Conservation (phyloP, 1,140 invertebrate species). For the Nasonia vitripennis region DNA sequence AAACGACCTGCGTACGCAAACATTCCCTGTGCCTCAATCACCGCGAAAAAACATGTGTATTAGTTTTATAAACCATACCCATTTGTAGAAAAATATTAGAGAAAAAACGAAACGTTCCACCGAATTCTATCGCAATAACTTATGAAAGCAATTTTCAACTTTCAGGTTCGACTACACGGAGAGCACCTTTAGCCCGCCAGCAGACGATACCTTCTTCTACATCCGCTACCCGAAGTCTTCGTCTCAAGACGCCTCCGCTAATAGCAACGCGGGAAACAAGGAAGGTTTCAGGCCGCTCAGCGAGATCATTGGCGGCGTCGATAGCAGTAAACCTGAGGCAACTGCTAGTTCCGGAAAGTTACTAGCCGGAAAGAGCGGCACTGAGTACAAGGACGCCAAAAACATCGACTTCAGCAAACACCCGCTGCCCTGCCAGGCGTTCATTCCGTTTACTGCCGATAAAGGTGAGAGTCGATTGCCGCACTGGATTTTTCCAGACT, state of each 20-base stretch:
- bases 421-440: slow-evolving; percentile 81
- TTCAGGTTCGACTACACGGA: slow-evolving; percentile 82
- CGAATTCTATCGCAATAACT: not conserved
- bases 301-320: slow-evolving; percentile 56
- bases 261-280: slow-evolving; percentile 52
- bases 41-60: too few relatives aligned
- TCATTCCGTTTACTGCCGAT: slow-evolving; percentile 65
- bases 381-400: slow-evolving; percentile 63
- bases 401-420: slow-evolving; percentile 80
- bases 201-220: slow-evolving; percentile 82
- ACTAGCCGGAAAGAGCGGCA: not conserved
- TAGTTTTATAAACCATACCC: too few relatives aligned
- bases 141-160: slow-evolving; percentile 18
- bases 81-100: not conserved
- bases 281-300: slow-evolving; percentile 65
- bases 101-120: not conserved
- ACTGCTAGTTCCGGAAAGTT: slow-evolving; percentile 36
- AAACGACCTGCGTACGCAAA: too few relatives aligned
- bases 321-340: slow-evolving; percentile 21
- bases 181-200: slow-evolving; percentile 81
- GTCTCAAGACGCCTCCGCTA: slow-evolving; percentile 10
- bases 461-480: not conserved
- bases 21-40: too few relatives aligned
- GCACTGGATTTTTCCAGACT: not conserved
- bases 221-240: slow-evolving; percentile 77